These are phyloP conservation scores for Phyllopteryx taeniolatus DNA, from an alignment of 2,113 vertebrate species.

Conservation along the genomic window DNA sequence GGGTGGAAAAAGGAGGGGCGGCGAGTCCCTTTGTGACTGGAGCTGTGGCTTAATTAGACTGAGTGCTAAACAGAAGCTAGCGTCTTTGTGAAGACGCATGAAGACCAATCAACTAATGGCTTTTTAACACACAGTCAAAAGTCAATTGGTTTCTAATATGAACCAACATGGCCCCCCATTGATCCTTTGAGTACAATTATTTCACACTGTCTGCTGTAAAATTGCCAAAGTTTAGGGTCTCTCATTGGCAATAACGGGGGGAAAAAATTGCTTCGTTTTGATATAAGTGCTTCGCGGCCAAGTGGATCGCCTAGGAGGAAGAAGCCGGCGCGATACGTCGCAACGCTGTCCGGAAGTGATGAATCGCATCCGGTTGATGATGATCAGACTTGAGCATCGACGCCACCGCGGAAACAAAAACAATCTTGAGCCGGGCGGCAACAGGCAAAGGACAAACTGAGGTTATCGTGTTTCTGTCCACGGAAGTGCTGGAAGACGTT, in stretches of 20 bases:
- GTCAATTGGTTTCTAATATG: constrained; percentile 35
- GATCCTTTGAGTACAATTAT: constrained; percentile 14
- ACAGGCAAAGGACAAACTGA: constrained; percentile 32
- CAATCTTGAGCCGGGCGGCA: constrained; percentile 11
- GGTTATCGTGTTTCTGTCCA: constrained; percentile 29
- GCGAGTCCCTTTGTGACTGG: constrained; percentile 53
- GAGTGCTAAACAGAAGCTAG: constrained; percentile 53
- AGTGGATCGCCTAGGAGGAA: constrained; percentile 15
- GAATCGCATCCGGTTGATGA: constrained; percentile 54
- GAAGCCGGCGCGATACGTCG: constrained; percentile 12
- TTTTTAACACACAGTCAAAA: constrained; percentile 44
- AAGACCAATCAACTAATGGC: constrained; percentile 44
- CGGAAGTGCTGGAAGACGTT: neutral
- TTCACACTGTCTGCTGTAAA: neutral
- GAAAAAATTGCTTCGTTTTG: neutral
- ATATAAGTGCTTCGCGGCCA: neutral
- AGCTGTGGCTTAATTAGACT: constrained; percentile 69
- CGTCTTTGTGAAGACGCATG: constrained; percentile 38
- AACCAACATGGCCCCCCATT: constrained; percentile 14
- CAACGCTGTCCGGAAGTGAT: constrained; percentile 33
- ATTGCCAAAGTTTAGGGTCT: neutral
- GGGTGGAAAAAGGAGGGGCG: constrained; percentile 19
- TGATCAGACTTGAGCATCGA: constrained; percentile 53
- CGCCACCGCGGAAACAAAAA: constrained; percentile 47
- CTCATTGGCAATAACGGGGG: neutral